Conservation (phyloP, 2,888 invertebrate genomes). For the Eulithis testata region DNA sequence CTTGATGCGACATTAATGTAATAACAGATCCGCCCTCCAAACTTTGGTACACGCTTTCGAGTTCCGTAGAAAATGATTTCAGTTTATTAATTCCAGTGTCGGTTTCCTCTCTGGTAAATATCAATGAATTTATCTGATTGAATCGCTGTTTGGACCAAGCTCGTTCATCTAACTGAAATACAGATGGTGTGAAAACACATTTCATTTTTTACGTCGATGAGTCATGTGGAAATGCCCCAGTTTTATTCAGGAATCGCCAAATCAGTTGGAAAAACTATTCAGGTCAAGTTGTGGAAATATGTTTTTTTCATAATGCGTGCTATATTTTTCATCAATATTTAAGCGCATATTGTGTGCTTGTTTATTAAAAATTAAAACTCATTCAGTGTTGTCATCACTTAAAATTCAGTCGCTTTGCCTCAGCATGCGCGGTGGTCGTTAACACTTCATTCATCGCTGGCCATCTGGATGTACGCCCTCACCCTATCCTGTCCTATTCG, state of each 20-base stretch:
- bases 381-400: conserved; percentile 26
- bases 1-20: conserved; percentile 63
- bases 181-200: conserved; percentile 14
- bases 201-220: conserved; percentile 6
- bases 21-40: conserved; percentile 58
- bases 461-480: conserved; percentile 68
- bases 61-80: conserved; percentile 46
- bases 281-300: background rate
- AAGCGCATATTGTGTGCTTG: background rate
- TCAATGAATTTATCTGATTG: conserved; percentile 21
- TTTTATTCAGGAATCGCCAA: conserved; percentile 3
- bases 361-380: conserved; percentile 23
- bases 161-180: conserved; percentile 9
- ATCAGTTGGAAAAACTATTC: conserved; percentile 8
- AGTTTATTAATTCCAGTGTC: conserved; percentile 44
- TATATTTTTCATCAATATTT: too few species aligned
- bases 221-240: conserved; percentile 14
- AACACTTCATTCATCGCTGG: conserved; percentile 72
- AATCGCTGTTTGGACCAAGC: conserved; percentile 12
- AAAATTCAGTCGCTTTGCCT: conserved; percentile 29
- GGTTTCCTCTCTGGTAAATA: conserved; percentile 26
- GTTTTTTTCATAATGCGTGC: background rate
- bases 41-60: conserved; percentile 45
- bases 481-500: conserved; percentile 55
- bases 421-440: conserved; percentile 52